These are phyloP conservation scores for Taurulus bubalis DNA, from an alignment of 2,113 vertebrate genomes.

Conservation along the genomic window DNA sequence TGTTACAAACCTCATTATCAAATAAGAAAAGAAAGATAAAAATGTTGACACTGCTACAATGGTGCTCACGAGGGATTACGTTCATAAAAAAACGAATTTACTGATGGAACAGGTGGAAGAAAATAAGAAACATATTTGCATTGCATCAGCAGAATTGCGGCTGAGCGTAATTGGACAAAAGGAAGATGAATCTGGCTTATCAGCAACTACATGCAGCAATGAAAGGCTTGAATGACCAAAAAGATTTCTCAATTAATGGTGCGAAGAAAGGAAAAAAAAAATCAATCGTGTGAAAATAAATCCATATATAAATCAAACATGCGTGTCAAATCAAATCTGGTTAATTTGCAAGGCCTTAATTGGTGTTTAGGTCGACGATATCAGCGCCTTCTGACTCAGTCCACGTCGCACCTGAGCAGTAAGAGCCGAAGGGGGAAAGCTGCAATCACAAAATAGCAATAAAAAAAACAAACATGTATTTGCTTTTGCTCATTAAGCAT, in stretches of 20 bases:
- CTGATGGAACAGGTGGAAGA: conserved; percentile 46
- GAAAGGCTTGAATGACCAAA: background rate
- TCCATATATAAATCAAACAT: background rate
- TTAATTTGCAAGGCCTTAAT: background rate
- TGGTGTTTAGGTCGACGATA: background rate
- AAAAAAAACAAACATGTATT: background rate
- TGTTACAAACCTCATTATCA: conserved; percentile 64
- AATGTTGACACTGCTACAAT: conserved; percentile 51
- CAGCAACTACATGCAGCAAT: background rate
- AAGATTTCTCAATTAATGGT: background rate
- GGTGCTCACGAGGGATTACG: conserved; percentile 34
- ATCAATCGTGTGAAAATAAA: background rate
- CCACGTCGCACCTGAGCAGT: background rate
- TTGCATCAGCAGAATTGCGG: conserved; percentile 30
- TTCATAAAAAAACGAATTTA: conserved; percentile 54
- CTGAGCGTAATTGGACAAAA: conserved; percentile 1
- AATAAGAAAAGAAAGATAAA: conserved; percentile 57
- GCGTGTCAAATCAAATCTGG: background rate
- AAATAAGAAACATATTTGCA: conserved; percentile 53
- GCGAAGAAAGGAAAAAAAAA: background rate
- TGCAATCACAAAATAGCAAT: background rate
- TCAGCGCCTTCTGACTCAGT: background rate
- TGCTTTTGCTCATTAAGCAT: conserved; percentile 1
- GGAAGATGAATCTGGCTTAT: conserved; percentile 3
- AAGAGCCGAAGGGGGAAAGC: background rate